phyloP scores from a whole-genome alignment of 1,140 invertebrate genomes.

The Orchestia grillus region DNA sequence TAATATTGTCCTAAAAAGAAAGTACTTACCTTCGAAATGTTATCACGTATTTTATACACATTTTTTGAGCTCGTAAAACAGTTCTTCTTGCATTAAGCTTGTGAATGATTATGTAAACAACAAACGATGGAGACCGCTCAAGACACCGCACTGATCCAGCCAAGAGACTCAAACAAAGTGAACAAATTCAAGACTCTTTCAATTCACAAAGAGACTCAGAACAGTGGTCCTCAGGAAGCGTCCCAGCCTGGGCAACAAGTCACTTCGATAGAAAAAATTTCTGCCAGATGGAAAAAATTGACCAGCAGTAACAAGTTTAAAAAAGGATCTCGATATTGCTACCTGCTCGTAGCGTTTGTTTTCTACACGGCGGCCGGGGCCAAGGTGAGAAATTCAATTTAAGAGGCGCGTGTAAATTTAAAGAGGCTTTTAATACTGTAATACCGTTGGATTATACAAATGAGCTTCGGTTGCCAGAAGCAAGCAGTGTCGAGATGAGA shows the following conservation, averaged over 20 bases:
- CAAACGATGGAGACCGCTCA: not conserved
- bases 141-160: not conserved
- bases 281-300: not conserved
- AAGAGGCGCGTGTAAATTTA: not conserved
- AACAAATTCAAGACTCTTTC: not conserved
- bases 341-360: conserved; percentile 11
- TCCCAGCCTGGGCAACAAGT: not conserved
- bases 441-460: no score
- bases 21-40: not conserved
- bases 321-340: conserved; percentile 27
- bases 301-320: conserved; percentile 13
- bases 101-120: not conserved
- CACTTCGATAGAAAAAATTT: not conserved
- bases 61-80: not conserved
- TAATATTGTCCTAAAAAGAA: not conserved
- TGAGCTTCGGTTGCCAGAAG: no score
- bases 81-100: not conserved
- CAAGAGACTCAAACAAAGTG: not conserved
- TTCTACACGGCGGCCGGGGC: conserved; percentile 32
- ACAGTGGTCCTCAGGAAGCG: not conserved
- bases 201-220: not conserved
- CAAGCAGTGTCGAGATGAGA: no score
- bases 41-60: not conserved
- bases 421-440: not conserved
- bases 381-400: conserved; percentile 22